phyloP scores from a whole-genome alignment of 53 echinoderm and acorn worm genomes.

The Antedon mediterranea region DNA sequence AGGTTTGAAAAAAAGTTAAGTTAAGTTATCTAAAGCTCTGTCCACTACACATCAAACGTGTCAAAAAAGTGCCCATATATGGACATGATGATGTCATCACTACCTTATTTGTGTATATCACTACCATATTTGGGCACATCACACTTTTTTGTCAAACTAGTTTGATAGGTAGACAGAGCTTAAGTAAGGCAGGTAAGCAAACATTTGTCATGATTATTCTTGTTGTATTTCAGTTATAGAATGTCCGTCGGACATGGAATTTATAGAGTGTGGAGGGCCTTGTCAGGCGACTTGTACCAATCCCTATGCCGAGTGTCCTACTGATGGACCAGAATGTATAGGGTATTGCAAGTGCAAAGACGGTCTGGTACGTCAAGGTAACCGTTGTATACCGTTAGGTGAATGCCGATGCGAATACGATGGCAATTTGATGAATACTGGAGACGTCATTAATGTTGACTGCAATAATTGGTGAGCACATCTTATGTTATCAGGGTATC shows the following conservation, averaged over 20 bases:
- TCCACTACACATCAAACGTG: no score
- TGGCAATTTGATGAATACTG: constrained; percentile 25
- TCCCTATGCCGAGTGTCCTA: constrained; percentile 24
- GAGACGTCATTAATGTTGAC: constrained; percentile 31
- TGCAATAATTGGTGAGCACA: constrained; percentile 15
- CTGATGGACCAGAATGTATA: constrained; percentile 6
- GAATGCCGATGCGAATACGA: constrained; percentile 53
- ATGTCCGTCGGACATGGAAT: constrained; percentile 13
- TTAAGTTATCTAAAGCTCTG: no score
- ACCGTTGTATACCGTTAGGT: constrained; percentile 26
- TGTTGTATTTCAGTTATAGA: background rate
- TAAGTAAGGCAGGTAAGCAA: no score
- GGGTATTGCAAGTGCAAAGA: constrained; percentile 30
- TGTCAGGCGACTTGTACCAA: constrained; percentile 47
- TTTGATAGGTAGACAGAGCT: no score
- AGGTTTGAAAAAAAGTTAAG: no score
- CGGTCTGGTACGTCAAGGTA: constrained; percentile 32
- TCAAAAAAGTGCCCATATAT: no score
- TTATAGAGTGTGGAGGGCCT: constrained; percentile 10
- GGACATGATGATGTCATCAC: no score
- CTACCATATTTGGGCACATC: no score
- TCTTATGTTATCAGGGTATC: no score
- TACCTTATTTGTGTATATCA: no score
- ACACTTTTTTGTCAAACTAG: no score
- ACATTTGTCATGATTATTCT: no score